Evolutionary conservation across 1,140 invertebrate species (phyloP).

Genomic region (Paraescarpia echinospica): DNA sequence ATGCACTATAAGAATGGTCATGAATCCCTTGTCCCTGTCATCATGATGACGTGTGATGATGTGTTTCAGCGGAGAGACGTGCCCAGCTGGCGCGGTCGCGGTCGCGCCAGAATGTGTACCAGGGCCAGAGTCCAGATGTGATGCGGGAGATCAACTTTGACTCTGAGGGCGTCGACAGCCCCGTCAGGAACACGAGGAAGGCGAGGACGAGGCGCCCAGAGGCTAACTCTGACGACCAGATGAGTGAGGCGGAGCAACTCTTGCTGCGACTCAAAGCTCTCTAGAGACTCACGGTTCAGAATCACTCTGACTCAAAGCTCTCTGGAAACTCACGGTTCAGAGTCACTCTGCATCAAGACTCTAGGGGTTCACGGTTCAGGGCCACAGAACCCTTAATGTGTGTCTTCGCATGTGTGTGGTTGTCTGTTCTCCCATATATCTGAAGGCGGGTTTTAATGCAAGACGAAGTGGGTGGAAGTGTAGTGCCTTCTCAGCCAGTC

Average conservation of each 20-base stretch:
- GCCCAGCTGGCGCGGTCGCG: constrained; percentile 48
- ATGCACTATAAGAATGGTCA: too few relatives aligned
- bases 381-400: background rate
- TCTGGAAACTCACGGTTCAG: too few relatives aligned
- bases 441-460: background rate
- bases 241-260: constrained; percentile 20
- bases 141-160: constrained; percentile 45
- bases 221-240: background rate
- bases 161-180: background rate
- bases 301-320: too few relatives aligned
- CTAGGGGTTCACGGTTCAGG: too few relatives aligned
- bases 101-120: constrained; percentile 47
- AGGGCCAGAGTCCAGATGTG: constrained; percentile 24
- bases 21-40: background rate
- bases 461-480: background rate
- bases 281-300: background rate
- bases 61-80: constrained; percentile 48
- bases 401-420: background rate
- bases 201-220: background rate
- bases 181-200: background rate
- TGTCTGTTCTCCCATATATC: background rate
- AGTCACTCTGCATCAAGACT: too few relatives aligned
- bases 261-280: constrained; percentile 16
- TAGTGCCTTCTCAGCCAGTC: background rate
- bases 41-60: background rate